Evolutionary conservation across 2,888 invertebrate genomes (phyloP).

Genomic region (Synanthedon andrenaeformis): DNA sequence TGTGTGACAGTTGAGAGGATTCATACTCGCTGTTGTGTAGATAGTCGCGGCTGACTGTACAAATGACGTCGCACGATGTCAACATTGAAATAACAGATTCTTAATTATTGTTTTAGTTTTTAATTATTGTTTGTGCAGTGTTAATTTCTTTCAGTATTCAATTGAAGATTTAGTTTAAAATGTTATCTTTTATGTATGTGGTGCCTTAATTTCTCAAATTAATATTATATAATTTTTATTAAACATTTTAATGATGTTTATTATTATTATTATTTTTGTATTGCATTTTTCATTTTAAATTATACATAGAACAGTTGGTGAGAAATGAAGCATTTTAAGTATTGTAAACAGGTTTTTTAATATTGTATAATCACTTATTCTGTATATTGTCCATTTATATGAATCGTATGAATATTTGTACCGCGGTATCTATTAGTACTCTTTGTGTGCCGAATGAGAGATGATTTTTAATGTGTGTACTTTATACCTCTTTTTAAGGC

Average conservation of each 20-base stretch:
- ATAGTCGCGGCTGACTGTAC: slow-evolving; percentile 3
- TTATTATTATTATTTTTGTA: slow-evolving; percentile 14
- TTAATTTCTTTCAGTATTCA: slow-evolving; percentile 52
- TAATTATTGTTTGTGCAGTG: slow-evolving; percentile 28
- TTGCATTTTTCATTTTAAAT: slow-evolving; percentile 13
- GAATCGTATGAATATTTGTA: slow-evolving; percentile 14
- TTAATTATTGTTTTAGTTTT: neutral
- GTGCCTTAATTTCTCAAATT: slow-evolving; percentile 56
- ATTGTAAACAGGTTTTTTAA: slow-evolving; percentile 6
- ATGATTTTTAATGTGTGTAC: slow-evolving; percentile 49
- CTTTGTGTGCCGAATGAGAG: slow-evolving; percentile 37
- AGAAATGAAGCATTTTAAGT: slow-evolving; percentile 21
- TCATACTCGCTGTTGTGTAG: slow-evolving; percentile 14
- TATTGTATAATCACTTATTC: neutral
- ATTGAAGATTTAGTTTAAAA: slow-evolving; percentile 31
- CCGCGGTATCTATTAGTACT: slow-evolving; percentile 3
- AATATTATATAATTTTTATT: slow-evolving; percentile 19
- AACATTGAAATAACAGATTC: neutral
- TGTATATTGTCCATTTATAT: slow-evolving; percentile 34
- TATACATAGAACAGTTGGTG: slow-evolving; percentile 9
- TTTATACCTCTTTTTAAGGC: slow-evolving; percentile 59
- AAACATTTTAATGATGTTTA: slow-evolving; percentile 17
- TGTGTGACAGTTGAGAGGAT: slow-evolving; percentile 18
- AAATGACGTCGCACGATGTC: neutral
- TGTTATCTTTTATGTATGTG: slow-evolving; percentile 44